These are phyloP conservation scores for Dromas ardeola DNA, from an alignment of 2,113 vertebrate species.

Conservation along the genomic window DNA sequence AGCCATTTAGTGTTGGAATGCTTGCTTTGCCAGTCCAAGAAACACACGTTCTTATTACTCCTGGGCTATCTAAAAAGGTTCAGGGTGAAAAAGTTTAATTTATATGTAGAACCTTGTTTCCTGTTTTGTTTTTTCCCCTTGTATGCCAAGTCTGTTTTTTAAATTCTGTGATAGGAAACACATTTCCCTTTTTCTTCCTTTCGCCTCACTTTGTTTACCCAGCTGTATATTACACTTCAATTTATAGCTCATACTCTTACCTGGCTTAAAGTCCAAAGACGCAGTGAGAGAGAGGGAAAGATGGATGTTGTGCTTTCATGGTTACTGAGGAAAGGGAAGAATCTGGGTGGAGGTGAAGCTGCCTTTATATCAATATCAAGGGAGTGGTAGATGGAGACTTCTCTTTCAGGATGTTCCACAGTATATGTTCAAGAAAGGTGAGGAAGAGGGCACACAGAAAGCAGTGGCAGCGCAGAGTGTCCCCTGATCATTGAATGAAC, in stretches of 20 bases:
- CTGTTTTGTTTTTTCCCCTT: constrained; percentile 73
- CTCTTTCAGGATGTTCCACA: constrained; percentile 44
- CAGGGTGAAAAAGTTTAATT: constrained; percentile 84
- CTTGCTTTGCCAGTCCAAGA: constrained; percentile 84
- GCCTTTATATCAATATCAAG: constrained; percentile 59
- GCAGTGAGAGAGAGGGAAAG: constrained; percentile 46
- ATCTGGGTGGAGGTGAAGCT: constrained; percentile 57
- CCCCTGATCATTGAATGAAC: background rate
- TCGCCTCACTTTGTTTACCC: constrained; percentile 70
- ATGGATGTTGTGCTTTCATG: constrained; percentile 62
- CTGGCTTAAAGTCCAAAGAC: constrained; percentile 73
- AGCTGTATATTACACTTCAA: constrained; percentile 74
- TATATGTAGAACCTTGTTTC: constrained; percentile 79
- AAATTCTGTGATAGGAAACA: constrained; percentile 76
- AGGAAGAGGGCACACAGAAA: constrained; percentile 21
- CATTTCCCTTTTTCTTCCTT: constrained; percentile 53
- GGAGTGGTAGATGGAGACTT: constrained; percentile 6
- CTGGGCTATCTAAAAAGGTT: constrained; percentile 79
- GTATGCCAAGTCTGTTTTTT: constrained; percentile 74
- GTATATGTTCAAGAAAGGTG: constrained; percentile 5
- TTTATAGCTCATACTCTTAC: constrained; percentile 73
- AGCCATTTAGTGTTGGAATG: constrained; percentile 94
- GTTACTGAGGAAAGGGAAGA: constrained; percentile 63
- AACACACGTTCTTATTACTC: constrained; percentile 84
- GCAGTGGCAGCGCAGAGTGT: background rate